Conservation (phyloP, 2,888 invertebrate species). For the Eristalinus sepulchralis region DNA sequence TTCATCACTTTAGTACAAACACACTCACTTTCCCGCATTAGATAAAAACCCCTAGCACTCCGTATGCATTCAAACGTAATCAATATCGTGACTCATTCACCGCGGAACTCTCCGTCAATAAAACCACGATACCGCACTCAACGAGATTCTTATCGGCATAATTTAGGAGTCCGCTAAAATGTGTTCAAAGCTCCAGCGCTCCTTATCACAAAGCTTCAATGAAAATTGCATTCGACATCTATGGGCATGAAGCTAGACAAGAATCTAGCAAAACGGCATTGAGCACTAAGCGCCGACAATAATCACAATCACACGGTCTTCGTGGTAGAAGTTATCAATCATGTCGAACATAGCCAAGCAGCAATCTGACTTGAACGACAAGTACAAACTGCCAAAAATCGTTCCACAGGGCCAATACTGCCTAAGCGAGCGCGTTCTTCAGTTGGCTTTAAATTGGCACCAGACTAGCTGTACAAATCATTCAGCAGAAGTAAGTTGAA, state of each 20-base stretch:
- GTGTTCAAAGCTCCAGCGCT: too few relatives aligned
- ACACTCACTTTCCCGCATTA: not conserved
- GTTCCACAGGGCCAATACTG: not conserved
- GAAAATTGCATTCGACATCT: not conserved
- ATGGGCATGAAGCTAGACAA: not conserved
- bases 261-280: not conserved
- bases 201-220: too few relatives aligned
- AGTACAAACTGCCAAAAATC: constrained; percentile 5
- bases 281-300: not conserved
- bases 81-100: not conserved
- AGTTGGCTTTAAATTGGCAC: constrained; percentile 29
- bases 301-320: constrained; percentile 26
- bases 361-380: not conserved
- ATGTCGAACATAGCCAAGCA: constrained; percentile 13
- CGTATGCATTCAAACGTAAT: not conserved
- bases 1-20: too few relatives aligned
- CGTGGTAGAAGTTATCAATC: constrained; percentile 15
- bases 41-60: not conserved
- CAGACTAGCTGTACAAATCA: constrained; percentile 4
- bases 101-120: not conserved
- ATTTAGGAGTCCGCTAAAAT: too few relatives aligned
- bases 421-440: constrained; percentile 20
- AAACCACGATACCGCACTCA: not conserved
- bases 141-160: not conserved
- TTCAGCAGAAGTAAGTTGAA: constrained; percentile 4